phyloP scores from a whole-genome alignment of 2,888 invertebrate genomes.

The Cheilosia soror region DNA sequence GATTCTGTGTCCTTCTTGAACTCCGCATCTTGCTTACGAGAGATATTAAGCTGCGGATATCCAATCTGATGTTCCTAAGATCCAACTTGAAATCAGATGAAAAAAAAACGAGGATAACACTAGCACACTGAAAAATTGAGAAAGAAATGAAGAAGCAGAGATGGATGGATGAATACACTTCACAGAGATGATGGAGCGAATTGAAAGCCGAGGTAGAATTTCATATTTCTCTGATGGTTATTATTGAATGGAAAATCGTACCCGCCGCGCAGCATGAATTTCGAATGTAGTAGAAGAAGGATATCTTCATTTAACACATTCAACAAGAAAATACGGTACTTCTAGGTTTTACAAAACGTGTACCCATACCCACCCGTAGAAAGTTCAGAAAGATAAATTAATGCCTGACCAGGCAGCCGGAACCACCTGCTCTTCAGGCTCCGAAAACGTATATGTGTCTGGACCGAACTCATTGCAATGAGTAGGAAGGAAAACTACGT shows the following conservation, averaged over 20 bases:
- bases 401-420: neutral
- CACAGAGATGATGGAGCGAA: slow-evolving; percentile 17
- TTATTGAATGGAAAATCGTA: slow-evolving; percentile 20
- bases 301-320: slow-evolving; percentile 36
- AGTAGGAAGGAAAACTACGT: neutral
- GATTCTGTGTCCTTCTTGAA: neutral
- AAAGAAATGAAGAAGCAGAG: slow-evolving; percentile 42
- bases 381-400: slow-evolving; percentile 45
- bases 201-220: slow-evolving; percentile 44
- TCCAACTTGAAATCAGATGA: slow-evolving; percentile 41
- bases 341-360: neutral
- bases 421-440: slow-evolving; percentile 8
- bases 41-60: too few relatives aligned
- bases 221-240: slow-evolving; percentile 41
- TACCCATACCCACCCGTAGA: neutral
- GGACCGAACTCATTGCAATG: too few relatives aligned
- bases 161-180: slow-evolving; percentile 50
- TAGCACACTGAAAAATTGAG: slow-evolving; percentile 35
- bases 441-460: neutral
- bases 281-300: neutral
- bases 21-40: too few relatives aligned
- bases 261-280: neutral
- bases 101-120: neutral
- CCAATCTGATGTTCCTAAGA: slow-evolving; percentile 7
- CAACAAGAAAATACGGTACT: slow-evolving; percentile 43